Evolutionary conservation across 1,140 invertebrate genomes (phyloP), one percentile per base, ranked within the genome.

Genomic region (Leptinotarsa lineolata): DNA sequence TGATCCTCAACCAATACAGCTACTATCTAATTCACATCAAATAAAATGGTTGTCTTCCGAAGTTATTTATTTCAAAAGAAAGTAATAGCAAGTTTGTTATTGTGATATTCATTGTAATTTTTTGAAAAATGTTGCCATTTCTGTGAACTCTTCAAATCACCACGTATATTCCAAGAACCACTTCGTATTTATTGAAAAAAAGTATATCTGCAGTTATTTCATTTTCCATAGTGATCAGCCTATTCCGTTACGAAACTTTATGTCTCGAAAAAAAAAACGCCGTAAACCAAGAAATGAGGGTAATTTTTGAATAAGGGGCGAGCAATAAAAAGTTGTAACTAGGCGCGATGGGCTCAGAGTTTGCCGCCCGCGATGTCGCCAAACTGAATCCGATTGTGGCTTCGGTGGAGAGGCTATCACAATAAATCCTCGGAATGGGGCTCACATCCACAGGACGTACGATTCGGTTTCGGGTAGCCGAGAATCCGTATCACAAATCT

Each of bases 361-460:
- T 48, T 60, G 60, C 24, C 44, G 22, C 59, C 18, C 59, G 74
- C 64, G 64, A 69, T 58, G 73, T 61, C 76, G 63, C 70, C 48
- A 15, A 54, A 64, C 77, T 74, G 79, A 81, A 81, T 80, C 80
- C 79, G 80, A 81, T 81, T 69, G 68, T 59, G 68, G 68, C 68
- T 69, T 69, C 58, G 54, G 68, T 75, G 80, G 74, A 79, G 75
- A 80, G 76, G 80, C 80, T 81, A 81, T 81, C 80, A 81, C 80
- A 78, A 81, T 81, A 81, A 81, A 81, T 81, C 79, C 78, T 72
- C 61, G 73, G 74, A 69, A 69, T 69, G 79, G 79, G 76, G 76
- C 48, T 74, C 78, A 78, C 78, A 81, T 81, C 77, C 80, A 81
- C 79, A 79, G 78, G 79, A 79, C 80, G 77, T 78, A 80, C 78